These are phyloP conservation scores for Apteryx owenii DNA, from an alignment of 2,113 vertebrate genomes.

Conservation along the genomic window DNA sequence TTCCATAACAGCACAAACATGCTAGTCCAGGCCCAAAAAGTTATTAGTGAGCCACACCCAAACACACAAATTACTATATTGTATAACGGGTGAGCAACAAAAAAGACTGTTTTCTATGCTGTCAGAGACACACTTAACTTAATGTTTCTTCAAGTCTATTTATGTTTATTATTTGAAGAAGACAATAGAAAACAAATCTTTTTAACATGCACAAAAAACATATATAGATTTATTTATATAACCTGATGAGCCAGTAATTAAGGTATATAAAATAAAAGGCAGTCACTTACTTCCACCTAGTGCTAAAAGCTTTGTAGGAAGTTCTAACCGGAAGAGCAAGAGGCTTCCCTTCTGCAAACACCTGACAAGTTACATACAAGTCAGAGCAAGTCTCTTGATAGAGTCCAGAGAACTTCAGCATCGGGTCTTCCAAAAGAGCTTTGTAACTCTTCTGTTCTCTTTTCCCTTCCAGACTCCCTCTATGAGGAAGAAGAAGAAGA, in stretches of 20 bases:
- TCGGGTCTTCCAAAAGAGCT: constrained; percentile 91
- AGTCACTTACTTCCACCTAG: constrained; percentile 95
- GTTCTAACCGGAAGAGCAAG: constrained; percentile 94
- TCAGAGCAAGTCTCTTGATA: constrained; percentile 98
- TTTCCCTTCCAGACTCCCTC: constrained; percentile 97
- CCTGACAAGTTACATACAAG: constrained; percentile 96
- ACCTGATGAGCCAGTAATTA: background rate
- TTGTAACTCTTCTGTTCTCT: constrained; percentile 97
- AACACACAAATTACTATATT: background rate
- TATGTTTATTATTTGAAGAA: background rate
- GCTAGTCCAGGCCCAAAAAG: background rate
- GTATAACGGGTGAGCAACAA: too few relatives aligned
- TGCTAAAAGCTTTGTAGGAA: constrained; percentile 98
- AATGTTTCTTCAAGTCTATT: too few relatives aligned
- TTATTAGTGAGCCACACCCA: background rate
- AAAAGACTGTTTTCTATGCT: background rate
- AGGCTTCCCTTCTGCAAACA: constrained; percentile 97
- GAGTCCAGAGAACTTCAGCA: constrained; percentile 95
- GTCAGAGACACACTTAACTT: background rate
- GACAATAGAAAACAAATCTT: background rate
- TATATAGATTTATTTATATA: background rate
- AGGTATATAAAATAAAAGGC: background rate
- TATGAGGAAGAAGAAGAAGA: background rate
- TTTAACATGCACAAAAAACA: background rate
- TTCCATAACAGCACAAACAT: fast-evolving